phyloP scores from a whole-genome alignment of 2,113 vertebrate genomes.

The Phaethornis superciliosus region DNA sequence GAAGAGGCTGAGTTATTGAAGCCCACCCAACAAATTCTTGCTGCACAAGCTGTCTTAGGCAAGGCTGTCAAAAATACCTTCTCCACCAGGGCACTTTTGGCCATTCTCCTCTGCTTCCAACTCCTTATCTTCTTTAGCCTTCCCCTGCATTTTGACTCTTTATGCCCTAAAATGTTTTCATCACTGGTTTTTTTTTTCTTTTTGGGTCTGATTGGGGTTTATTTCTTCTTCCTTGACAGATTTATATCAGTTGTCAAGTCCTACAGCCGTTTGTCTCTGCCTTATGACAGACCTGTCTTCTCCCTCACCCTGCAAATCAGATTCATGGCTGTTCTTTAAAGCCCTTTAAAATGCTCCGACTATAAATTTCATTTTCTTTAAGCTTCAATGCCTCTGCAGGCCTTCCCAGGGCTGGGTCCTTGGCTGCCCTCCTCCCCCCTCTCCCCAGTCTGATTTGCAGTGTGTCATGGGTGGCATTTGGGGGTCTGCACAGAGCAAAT shows the following conservation, averaged over 20 bases:
- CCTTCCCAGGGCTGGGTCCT: constrained; percentile 58
- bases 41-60: rapidly evolving
- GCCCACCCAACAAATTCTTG: background rate
- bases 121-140: constrained; percentile 34
- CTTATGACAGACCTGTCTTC: constrained; percentile 67
- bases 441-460: constrained; percentile 61
- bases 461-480: background rate
- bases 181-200: background rate
- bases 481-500: background rate
- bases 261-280: constrained; percentile 70
- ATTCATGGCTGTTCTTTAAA: constrained; percentile 80
- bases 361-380: constrained; percentile 80
- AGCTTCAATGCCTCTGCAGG: constrained; percentile 68
- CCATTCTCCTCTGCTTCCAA: constrained; percentile 23
- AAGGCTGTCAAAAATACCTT: background rate
- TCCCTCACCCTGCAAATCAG: constrained; percentile 39
- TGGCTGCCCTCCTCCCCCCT: background rate
- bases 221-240: constrained; percentile 63
- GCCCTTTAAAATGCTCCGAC: constrained; percentile 78
- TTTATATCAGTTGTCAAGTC: constrained; percentile 78
- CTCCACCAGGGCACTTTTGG: background rate
- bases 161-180: constrained; percentile 73
- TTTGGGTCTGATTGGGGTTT: constrained; percentile 59
- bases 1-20: background rate
- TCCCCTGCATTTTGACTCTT: constrained; percentile 12